phyloP scores from a whole-genome alignment of 2,113 vertebrate genomes.

The Stigmatopora nigra region DNA sequence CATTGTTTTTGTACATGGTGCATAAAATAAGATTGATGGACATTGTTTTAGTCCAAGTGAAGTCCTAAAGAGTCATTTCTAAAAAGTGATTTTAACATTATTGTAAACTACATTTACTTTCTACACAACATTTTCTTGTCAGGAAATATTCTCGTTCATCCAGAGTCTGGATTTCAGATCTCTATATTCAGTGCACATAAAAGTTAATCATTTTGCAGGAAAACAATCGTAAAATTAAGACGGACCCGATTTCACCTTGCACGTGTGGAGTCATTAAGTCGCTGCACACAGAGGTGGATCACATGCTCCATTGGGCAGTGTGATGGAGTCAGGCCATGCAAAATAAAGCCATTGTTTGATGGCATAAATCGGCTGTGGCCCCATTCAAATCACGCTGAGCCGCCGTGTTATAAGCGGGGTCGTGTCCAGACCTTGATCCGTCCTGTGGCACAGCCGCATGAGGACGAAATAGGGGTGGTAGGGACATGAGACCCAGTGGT shows the following conservation, averaged over 20 bases:
- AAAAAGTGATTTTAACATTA: too few relatives aligned
- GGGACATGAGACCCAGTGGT: constrained; percentile 8
- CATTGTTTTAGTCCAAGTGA: neutral
- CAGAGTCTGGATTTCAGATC: too few relatives aligned
- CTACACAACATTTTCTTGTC: too few relatives aligned
- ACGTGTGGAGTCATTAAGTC: constrained; percentile 48
- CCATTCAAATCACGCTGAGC: constrained; percentile 49
- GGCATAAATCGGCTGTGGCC: constrained; percentile 57
- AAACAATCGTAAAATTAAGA: constrained; percentile 24
- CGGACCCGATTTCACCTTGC: constrained; percentile 45
- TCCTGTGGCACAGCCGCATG: constrained; percentile 27
- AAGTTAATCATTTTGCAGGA: constrained; percentile 20
- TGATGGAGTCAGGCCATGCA: constrained; percentile 15
- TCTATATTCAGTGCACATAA: too few relatives aligned
- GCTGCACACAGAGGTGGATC: constrained; percentile 39
- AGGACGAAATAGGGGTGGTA: constrained; percentile 11
- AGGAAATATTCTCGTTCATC: too few relatives aligned
- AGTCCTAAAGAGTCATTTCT: too few relatives aligned
- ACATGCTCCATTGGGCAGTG: constrained; percentile 44
- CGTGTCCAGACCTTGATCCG: constrained; percentile 43
- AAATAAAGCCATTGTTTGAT: constrained; percentile 62
- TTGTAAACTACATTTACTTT: too few relatives aligned
- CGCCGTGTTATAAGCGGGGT: constrained; percentile 36
- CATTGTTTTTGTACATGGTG: neutral
- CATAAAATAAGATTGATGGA: neutral